Base-by-base conservation (phyloP, 2,888 invertebrate species). In the Kryphioiulus occultus region DNA sequence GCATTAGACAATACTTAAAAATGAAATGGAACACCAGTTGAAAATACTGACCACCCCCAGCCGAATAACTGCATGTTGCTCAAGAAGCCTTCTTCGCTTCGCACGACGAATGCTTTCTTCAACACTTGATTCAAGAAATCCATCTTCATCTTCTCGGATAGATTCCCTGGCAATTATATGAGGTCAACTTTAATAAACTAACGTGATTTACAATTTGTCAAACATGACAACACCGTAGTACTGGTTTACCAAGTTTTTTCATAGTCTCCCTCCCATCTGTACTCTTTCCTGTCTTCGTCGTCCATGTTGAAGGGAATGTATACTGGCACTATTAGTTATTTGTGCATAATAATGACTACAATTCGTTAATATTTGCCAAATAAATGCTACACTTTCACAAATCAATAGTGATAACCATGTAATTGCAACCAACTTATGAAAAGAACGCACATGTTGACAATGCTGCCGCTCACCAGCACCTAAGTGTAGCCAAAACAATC, bases 61-160 rank as follows among this genome's bases (percentile, higher is more conserved):
- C 88, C 98, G 95, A 83, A 97, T 95, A 89, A 96, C 96, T 7
- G 91, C 91, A 47, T 92, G 92, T 88, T 92, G 91, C 86, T 92
- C 92, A 86, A 92, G 89, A 78, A 93, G 90, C 88, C 92, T 91
- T 85, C 92, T 91, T 47, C 97, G 94, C 91, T 96, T 96, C 0
- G 97, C 97, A 91, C 96, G 95, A 91, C 97, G 96, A 87, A 99
- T 96, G 90, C 97, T 96, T 90, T 98, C 98, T 0, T 97, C 96
- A 87, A 99, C 96, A 30, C 97, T 95, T 26, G 96, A 94, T 91
- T 98, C 97, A 90, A 99, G 93, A 90, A 97, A 94, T 0, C 99
- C 99, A 92, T 96, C 96, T 90, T 98, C 97, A 93, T 99, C 98
- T 93, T 99, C 99, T 92, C 97, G 96, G 88, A 99, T 96, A 26